phyloP scores from a whole-genome alignment of 2,888 invertebrate genomes.

The Machimus rusticus region DNA sequence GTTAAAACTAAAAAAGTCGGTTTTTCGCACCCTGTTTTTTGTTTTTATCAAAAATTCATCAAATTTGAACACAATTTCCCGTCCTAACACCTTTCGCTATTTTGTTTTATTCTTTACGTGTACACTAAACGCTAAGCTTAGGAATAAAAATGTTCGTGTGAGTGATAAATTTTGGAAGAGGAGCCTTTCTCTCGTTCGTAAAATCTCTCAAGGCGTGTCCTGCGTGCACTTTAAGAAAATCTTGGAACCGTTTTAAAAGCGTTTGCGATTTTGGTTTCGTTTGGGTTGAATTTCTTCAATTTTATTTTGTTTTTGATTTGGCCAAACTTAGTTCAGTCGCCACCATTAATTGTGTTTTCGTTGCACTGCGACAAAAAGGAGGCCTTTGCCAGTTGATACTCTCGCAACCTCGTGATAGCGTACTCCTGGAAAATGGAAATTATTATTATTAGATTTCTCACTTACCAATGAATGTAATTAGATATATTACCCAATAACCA shows the following conservation, averaged over 20 bases:
- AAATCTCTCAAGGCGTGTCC: not conserved
- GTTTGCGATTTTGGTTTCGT: not conserved
- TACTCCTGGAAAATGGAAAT: constrained; percentile 54
- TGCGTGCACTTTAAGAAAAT: constrained; percentile 23
- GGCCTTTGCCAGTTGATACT: constrained; percentile 52
- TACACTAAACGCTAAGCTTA: not conserved
- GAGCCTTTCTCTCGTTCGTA: not conserved
- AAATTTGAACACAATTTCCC: constrained; percentile 12
- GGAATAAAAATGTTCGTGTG: not conserved
- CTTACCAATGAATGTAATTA: not conserved
- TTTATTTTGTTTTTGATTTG: not conserved
- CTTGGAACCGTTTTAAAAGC: constrained; percentile 18
- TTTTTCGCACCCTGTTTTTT: constrained; percentile 6
- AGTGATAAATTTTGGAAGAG: not conserved
- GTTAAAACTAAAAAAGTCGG: not conserved
- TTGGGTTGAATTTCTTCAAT: not conserved
- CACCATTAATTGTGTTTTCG: not conserved
- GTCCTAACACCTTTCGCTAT: not conserved
- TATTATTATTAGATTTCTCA: not conserved
- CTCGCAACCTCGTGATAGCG: constrained; percentile 56
- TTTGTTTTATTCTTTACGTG: not conserved
- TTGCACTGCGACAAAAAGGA: not conserved
- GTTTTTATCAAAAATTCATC: not conserved
- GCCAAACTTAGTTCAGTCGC: not conserved
- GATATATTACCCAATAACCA: constrained; percentile 83